Evolutionary conservation across 2,888 invertebrate genomes (phyloP).

Genomic region (Elegia similella): DNA sequence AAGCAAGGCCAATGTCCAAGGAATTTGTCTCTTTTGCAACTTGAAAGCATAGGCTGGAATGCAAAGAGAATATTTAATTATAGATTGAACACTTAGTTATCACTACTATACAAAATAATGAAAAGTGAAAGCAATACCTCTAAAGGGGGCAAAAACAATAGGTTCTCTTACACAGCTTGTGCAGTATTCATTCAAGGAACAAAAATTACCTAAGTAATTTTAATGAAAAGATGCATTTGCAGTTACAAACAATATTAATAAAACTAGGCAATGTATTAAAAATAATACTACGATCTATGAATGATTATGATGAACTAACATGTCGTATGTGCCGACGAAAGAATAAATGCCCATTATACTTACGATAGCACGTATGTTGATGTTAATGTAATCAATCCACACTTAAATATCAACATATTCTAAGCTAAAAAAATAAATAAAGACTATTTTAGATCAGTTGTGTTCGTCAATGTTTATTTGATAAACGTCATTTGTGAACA

Average conservation of each 20-base stretch:
- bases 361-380: slow-evolving; percentile 68
- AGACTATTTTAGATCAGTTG: neutral
- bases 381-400: slow-evolving; percentile 60
- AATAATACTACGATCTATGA: no score
- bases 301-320: no score
- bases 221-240: no score
- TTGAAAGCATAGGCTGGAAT: slow-evolving; percentile 70
- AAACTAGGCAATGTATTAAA: no score
- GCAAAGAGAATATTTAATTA: slow-evolving; percentile 21
- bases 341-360: slow-evolving; percentile 38
- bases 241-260: no score
- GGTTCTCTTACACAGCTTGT: neutral
- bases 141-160: neutral
- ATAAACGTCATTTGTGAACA: neutral
- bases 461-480: neutral
- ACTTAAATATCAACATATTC: slow-evolving; percentile 73
- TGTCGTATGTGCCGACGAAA: neutral
- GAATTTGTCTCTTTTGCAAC: slow-evolving; percentile 63
- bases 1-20: slow-evolving; percentile 69
- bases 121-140: slow-evolving; percentile 13
- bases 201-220: no score
- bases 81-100: neutral
- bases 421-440: slow-evolving; percentile 18
- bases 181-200: no score
- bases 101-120: neutral